Base-by-base conservation (phyloP, 2,113 vertebrate species). In the Myiozetetes cayanensis region DNA sequence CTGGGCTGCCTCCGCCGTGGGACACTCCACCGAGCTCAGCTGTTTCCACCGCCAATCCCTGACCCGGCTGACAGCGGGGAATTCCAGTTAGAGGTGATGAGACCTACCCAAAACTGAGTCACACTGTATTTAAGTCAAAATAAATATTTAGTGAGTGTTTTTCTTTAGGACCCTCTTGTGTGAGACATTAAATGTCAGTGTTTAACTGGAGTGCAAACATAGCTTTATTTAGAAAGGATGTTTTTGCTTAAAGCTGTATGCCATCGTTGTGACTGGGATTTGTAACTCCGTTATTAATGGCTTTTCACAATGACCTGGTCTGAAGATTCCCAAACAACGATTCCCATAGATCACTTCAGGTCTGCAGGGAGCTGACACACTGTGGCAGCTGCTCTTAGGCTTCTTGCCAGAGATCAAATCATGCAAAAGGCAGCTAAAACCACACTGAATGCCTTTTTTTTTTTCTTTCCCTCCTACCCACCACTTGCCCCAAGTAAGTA, bases 201-300 rank as follows among this genome's bases (percentile, higher is more conserved):
- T 96, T 96, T 83, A 92, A 94, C 84, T 39, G 80, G 65, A 96
- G 96, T 44, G 67, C 94, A 97, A 96, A 85, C 65, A 89, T 4
- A 58, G 70, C 76, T 94, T 95, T 94, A 94, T 95, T 68, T 77
- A n/a, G 76, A 75, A 89, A 63, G 70, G 70, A 53, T 76, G 72
- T 30, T 91, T 70, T 53, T 77, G 46, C 74, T 85, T 72, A 49
- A 90, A 97, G 76, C 82, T 62, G 24, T 73, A 13, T 9, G 14
- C 19, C 4, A 0, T 56, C 0, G 2, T 67, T 83, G 84, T 81
- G 82, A 17, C 68, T 75, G 44, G 56, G 93, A 56, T 94, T 95
- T 37, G 30, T 63, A 96, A 66, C 59, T 94, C 68, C 16, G 2
- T n/a, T 81, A 30, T 14, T 87, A 84, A 90, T 59, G 65, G 46